Percentiles rank a stretch among this genome's conserved stretches.
These are phyloP conservation scores for Aelia acuminata DNA, from an alignment of 2,888 invertebrate species.

Conservation along the genomic window DNA sequence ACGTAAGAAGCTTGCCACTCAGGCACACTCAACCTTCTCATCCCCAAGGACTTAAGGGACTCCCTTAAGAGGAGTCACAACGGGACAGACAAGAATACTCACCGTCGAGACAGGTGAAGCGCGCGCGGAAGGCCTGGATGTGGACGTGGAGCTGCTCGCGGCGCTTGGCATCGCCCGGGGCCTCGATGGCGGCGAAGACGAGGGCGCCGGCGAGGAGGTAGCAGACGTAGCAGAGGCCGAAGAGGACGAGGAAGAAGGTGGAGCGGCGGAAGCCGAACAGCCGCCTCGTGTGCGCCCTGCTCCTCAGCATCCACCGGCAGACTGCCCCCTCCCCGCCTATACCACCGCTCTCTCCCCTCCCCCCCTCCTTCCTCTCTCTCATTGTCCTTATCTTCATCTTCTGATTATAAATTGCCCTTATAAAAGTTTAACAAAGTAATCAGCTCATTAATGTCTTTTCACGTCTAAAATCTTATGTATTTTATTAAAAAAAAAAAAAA, in stretches of 20 bases:
- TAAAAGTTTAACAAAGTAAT: background rate
- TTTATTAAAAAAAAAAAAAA: too few relatives aligned
- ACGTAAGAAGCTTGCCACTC: too few relatives aligned
- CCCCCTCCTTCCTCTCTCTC: background rate
- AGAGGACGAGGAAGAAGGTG: conserved; percentile 73
- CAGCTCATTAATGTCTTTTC: background rate
- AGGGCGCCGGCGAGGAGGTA: conserved; percentile 79
- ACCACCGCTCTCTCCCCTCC: background rate
- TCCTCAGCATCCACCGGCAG: conserved; percentile 57
- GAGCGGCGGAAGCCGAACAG: conserved; percentile 74
- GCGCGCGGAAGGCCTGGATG: conserved; percentile 73
- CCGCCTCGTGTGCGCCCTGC: conserved; percentile 65
- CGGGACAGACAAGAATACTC: conserved; percentile 65
- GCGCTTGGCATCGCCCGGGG: conserved; percentile 75
- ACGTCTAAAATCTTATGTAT: too few relatives aligned
- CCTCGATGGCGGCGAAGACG: conserved; percentile 79
- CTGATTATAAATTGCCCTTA: too few relatives aligned
- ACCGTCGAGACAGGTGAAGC: conserved; percentile 78
- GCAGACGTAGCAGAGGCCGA: conserved; percentile 74
- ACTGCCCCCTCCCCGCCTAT: background rate
- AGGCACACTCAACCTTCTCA: too few relatives aligned
- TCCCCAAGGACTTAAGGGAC: too few relatives aligned
- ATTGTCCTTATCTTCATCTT: background rate
- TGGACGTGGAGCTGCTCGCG: conserved; percentile 72
- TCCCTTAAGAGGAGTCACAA: too few relatives aligned